These are phyloP conservation scores for Mythimna albipuncta DNA, from an alignment of 2,888 invertebrate genomes.

Conservation along the genomic window DNA sequence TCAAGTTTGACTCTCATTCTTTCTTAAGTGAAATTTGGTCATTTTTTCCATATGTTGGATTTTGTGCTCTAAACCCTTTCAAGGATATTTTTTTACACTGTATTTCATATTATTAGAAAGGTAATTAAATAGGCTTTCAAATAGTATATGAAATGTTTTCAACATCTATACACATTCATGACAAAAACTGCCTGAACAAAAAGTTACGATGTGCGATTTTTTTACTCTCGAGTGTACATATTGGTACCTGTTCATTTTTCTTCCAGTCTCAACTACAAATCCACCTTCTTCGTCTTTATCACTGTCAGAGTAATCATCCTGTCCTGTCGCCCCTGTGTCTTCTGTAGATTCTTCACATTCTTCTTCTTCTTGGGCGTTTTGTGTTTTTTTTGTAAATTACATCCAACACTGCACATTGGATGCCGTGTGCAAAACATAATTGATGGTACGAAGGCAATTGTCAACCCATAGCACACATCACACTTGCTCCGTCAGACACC, in stretches of 20 bases:
- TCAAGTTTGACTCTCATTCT: too few species aligned
- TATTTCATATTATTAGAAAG: too few species aligned
- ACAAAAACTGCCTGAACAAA: too few species aligned
- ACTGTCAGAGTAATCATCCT: slow-evolving; percentile 19
- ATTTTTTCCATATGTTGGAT: too few species aligned
- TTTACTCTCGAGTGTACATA: too few species aligned
- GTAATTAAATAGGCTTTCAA: too few species aligned
- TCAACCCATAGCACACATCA: slow-evolving; percentile 32
- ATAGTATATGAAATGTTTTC: too few species aligned
- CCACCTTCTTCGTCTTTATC: slow-evolving; percentile 20
- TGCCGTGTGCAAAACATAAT: slow-evolving; percentile 37
- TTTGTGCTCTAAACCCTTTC: too few species aligned
- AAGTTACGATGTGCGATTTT: too few species aligned
- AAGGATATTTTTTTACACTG: too few species aligned
- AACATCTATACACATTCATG: too few species aligned
- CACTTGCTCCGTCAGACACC: slow-evolving; percentile 29
- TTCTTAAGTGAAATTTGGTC: too few species aligned
- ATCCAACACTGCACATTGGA: slow-evolving; percentile 36
- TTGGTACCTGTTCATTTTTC: slow-evolving; percentile 14
- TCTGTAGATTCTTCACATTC: slow-evolving; percentile 19
- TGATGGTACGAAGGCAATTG: slow-evolving; percentile 27
- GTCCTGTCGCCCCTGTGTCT: slow-evolving; percentile 17
- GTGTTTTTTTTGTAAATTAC: slow-evolving; percentile 16
- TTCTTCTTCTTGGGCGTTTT: slow-evolving; percentile 22
- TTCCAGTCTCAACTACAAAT: slow-evolving; percentile 8